A percentile compares a stretch with the other conserved stretches of the same genome.
Conservation (phyloP, 2,888 invertebrate species). For the Oligia latruncula region DNA sequence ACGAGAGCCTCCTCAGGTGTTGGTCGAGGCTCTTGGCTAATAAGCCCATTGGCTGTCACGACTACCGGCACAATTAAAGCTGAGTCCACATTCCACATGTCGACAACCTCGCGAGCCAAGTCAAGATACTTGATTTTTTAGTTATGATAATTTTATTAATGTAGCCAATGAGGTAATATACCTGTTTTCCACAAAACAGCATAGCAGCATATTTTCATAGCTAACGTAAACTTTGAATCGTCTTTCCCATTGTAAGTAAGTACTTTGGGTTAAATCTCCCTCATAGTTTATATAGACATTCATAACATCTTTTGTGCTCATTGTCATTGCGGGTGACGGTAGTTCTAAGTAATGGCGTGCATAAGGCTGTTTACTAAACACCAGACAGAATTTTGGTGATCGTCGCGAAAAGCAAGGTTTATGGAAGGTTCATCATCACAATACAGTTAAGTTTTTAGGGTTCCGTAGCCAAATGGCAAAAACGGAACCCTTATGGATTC, state of each 20-base stretch:
- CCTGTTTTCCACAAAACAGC: neutral
- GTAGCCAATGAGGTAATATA: neutral
- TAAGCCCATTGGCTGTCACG: neutral
- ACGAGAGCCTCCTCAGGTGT: neutral
- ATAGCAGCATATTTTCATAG: no score
- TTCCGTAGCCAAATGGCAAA: no score
- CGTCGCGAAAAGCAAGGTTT: neutral
- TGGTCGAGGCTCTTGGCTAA: neutral
- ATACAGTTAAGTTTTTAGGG: neutral
- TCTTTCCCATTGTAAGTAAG: slow-evolving; percentile 6
- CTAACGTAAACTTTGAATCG: slow-evolving; percentile 6
- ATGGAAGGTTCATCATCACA: slow-evolving; percentile 6
- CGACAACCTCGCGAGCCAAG: neutral
- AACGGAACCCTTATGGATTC: no score
- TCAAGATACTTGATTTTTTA: neutral
- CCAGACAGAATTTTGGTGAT: slow-evolving; percentile 29
- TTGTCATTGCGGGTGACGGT: slow-evolving; percentile 24
- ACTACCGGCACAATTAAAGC: neutral
- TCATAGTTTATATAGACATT: slow-evolving; percentile 40
- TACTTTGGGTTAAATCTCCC: slow-evolving; percentile 18
- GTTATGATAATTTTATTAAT: neutral
- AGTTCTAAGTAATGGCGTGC: slow-evolving; percentile 23
- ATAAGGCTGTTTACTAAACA: slow-evolving; percentile 38
- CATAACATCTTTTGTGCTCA: slow-evolving; percentile 49
- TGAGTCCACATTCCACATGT: neutral